Evolutionary conservation across 1,140 invertebrate species (phyloP).

Genomic region (Archegozetes longisetosus): DNA sequence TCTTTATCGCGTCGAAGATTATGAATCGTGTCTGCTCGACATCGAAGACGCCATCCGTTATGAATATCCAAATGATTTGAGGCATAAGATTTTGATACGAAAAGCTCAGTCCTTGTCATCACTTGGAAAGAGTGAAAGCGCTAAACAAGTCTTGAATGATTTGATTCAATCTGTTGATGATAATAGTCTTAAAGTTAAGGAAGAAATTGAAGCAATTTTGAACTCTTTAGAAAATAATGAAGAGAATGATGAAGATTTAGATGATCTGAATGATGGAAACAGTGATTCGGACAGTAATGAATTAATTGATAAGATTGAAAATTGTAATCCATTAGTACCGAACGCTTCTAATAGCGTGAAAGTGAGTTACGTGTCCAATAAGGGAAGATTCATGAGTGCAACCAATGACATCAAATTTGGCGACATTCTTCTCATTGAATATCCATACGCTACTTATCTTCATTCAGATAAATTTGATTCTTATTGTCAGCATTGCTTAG

Average conservation of each 20-base stretch:
- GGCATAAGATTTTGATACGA: neutral
- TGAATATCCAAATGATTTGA: neutral
- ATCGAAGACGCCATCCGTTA: neutral
- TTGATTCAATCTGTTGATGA: neutral
- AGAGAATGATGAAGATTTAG: neutral
- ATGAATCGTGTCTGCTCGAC: neutral
- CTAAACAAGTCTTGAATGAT: neutral
- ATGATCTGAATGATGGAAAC: neutral
- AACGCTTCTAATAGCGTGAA: neutral
- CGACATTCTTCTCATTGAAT: neutral
- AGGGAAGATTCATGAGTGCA: neutral
- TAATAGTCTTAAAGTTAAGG: neutral
- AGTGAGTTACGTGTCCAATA: neutral
- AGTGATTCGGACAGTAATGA: neutral
- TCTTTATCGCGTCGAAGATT: neutral
- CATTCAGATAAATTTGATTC: neutral
- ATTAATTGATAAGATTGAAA: neutral
- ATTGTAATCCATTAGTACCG: neutral
- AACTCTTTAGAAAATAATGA: neutral
- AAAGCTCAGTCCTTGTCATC: neutral
- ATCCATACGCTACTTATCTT: neutral
- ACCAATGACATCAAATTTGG: neutral
- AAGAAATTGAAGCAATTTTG: neutral
- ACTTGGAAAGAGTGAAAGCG: neutral
- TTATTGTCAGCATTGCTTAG: neutral